Evolutionary conservation across 2,888 invertebrate genomes (phyloP).

Genomic region (Limnephilus rhombicus): DNA sequence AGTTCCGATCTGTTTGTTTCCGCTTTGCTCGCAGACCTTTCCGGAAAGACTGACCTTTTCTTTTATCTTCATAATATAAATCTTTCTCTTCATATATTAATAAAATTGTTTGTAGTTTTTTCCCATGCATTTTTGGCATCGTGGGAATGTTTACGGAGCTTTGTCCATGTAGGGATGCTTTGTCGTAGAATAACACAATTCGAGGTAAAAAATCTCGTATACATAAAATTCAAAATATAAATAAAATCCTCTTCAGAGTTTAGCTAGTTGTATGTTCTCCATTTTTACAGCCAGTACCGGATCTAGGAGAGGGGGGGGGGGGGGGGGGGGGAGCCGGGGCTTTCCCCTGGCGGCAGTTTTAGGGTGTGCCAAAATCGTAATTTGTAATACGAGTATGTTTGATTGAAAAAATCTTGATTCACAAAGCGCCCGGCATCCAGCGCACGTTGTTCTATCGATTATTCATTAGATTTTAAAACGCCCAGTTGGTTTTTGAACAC

Average conservation of each 20-base stretch:
- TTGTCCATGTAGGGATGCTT: no score
- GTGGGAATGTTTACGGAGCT: background rate
- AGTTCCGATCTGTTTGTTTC: constrained; percentile 1
- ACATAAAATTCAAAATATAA: background rate
- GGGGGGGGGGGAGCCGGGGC: no score
- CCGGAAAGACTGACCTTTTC: background rate
- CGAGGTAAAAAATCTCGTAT: background rate
- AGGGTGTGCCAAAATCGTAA: no score
- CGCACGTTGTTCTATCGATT: no score
- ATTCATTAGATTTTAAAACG: no score
- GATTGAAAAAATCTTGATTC: no score
- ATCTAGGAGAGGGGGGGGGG: no score
- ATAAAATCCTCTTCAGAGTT: background rate
- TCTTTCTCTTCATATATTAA: background rate
- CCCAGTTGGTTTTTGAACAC: no score
- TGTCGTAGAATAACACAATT: background rate
- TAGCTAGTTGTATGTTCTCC: background rate
- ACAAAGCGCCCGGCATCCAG: no score
- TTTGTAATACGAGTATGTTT: no score
- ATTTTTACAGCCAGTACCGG: no score
- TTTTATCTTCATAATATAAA: background rate
- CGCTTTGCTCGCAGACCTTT: background rate
- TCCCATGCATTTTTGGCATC: background rate
- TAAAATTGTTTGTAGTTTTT: background rate
- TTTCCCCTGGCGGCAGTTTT: no score